Evolutionary conservation across 1,140 invertebrate species (phyloP), one percentile per base, ranked within the genome.

Genomic region (Asobara japonica): DNA sequence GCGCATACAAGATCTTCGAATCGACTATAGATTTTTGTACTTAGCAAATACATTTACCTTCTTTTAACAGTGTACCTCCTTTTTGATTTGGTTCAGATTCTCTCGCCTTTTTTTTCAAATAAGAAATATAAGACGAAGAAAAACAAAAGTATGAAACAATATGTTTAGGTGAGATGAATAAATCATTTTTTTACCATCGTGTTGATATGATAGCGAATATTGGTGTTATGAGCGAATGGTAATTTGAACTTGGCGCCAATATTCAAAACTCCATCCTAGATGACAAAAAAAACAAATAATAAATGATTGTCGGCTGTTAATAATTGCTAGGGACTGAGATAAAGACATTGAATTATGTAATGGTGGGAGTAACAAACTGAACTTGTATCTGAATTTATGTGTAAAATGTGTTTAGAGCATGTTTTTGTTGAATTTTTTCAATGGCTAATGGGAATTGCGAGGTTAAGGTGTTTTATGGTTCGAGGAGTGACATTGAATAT

Each of bases 151-250:
- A 31, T 2, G 60, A 33, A 56, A 18, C 22, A 48, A 71, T 71
- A 71, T 71, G 62, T 64, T 36, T 71, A 71, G 62, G 65, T 65
- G 69, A 56, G 25, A 56, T n/a, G 22, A 56, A 11, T 56, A 56
- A 71, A 48, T 45, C 45, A 64, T 71, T 71, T 71, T 65, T 45
- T 56, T 30, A 69, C 36, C 68, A 62, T 65, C 61, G 65, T 71
- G 61, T 71, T 71, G 31, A 65, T 25, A 65, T 30, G 36, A 27
- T 62, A 20, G 60, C 36, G 56, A 70, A 33, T 70, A 70, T 70
- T 16, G 68, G 60, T 61, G 68, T 61, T 61, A 22, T 22, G 60
- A 70, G 51, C 18, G 8, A n/a, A n/a, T n/a, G n/a, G n/a, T n/a
- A n/a, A n/a, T n/a, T n/a, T n/a, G n/a, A n/a, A 51, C 16, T 69